Base-by-base conservation (phyloP, 1,140 invertebrate species). In the Dendrolimus kikuchii region DNA sequence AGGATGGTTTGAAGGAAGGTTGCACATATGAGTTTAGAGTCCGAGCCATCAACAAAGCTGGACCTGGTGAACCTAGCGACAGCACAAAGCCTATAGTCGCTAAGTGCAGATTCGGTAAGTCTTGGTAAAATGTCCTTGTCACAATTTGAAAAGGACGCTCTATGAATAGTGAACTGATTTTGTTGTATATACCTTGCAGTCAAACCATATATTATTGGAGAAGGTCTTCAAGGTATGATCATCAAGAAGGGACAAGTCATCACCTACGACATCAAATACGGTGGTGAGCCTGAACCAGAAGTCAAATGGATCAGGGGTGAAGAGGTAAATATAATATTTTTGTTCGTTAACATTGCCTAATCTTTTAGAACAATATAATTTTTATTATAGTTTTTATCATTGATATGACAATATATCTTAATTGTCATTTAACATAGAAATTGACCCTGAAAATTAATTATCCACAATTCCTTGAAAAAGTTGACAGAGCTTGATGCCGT, bases 21-120 rank as follows among this genome's bases (percentile, higher is more conserved):
- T 92, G 93, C 52, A 95, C 97, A 60, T 99, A 99, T 70, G 96
- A 99, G 88, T 99, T 99, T 88, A 90, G 98, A 61, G 93, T 99
- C 44, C 92, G 95, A 62, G 98, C 98, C 51, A 92, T 98, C 49
- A 99, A 99, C 87, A 97, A 97, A 80, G 98, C 94, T 52, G 98
- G 98, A 48, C 95, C 95, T 74, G 96, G 97, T 74, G 95, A 96
- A 88, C 96, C 97, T 5, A 98, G 96, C 69, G 95, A 99, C 59
- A 92, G 94, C 41, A 98, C 97, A 7, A 97, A 98, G 81, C 95
- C 98, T 46, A 95, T 98, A 59, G 94, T 98, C 69, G 97, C 97
- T 49, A 99, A 99, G 88, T 95, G 95, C 63, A 90, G 97, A 88
- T 98, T 97, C 69, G 87, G 87, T 87, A 66, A 77, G 77, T 66